phyloP scores from a whole-genome alignment of 2,888 invertebrate genomes.

The Epistrophe eligans region DNA sequence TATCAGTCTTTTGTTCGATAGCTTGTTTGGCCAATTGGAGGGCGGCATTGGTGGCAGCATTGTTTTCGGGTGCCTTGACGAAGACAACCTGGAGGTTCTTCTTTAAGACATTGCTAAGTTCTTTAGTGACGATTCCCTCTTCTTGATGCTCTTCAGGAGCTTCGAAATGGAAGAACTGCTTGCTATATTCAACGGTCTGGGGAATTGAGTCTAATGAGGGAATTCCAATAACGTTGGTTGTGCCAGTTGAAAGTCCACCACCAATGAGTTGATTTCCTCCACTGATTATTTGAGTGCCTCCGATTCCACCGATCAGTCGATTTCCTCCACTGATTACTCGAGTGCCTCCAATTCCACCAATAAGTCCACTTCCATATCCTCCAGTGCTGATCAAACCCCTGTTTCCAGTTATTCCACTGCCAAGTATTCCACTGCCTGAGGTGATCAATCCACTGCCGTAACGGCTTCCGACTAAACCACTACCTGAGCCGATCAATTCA shows the following conservation, averaged over 20 bases:
- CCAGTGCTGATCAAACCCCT: slow-evolving; percentile 14
- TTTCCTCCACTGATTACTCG: background rate
- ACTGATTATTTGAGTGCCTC: too few species aligned
- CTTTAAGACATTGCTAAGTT: slow-evolving; percentile 76
- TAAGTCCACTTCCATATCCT: slow-evolving; percentile 31
- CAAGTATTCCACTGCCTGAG: background rate
- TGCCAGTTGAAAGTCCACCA: background rate
- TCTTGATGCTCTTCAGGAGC: slow-evolving; percentile 79
- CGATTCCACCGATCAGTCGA: background rate
- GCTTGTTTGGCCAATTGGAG: slow-evolving; percentile 80
- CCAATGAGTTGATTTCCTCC: background rate
- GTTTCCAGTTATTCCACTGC: slow-evolving; percentile 3
- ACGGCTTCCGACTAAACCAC: background rate
- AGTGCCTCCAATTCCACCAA: background rate
- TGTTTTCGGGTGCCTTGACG: slow-evolving; percentile 80
- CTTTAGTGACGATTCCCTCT: slow-evolving; percentile 77
- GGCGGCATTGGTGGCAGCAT: slow-evolving; percentile 79
- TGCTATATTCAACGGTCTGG: slow-evolving; percentile 77
- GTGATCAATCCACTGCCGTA: background rate
- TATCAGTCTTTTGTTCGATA: slow-evolving; percentile 79
- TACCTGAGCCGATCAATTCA: background rate
- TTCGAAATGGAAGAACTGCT: slow-evolving; percentile 79
- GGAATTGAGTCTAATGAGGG: slow-evolving; percentile 68
- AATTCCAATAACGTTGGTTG: slow-evolving; percentile 4
- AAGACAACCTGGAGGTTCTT: slow-evolving; percentile 79